Evolutionary conservation across 2,797 vertebrate species (phyloP).

Genomic region (Enteromius radiatus): DNA sequence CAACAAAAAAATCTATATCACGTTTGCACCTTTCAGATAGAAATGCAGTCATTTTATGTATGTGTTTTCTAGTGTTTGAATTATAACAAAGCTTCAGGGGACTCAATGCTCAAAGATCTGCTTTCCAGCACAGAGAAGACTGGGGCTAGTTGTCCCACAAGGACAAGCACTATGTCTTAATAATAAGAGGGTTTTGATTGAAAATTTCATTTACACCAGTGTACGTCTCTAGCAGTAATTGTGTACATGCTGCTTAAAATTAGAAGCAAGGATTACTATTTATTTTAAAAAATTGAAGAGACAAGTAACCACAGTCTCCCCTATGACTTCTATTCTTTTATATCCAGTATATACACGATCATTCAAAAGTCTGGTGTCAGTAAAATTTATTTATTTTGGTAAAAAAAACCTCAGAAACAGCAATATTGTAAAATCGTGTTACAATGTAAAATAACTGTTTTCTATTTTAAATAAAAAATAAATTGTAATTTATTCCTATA

Average conservation of each 20-base stretch:
- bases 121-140: neutral
- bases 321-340: neutral
- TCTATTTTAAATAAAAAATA: neutral
- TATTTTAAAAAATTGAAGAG: neutral
- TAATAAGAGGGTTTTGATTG: neutral
- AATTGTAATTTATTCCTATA: neutral
- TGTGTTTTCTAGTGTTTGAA: neutral
- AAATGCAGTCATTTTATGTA: neutral
- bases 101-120: neutral
- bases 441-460: neutral
- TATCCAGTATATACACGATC: neutral
- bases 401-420: too few species aligned
- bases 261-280: neutral
- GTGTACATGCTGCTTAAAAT: neutral
- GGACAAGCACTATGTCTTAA: neutral
- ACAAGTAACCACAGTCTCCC: neutral
- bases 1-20: slow-evolving; percentile 1
- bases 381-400: neutral
- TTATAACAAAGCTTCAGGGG: neutral
- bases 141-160: neutral
- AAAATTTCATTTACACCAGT: neutral
- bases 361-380: neutral
- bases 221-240: neutral
- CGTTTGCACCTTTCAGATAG: slow-evolving; percentile 10
- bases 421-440: neutral